Evolutionary conservation across 2,888 invertebrate species (phyloP).

Genomic region (Polymixis flavicincta): DNA sequence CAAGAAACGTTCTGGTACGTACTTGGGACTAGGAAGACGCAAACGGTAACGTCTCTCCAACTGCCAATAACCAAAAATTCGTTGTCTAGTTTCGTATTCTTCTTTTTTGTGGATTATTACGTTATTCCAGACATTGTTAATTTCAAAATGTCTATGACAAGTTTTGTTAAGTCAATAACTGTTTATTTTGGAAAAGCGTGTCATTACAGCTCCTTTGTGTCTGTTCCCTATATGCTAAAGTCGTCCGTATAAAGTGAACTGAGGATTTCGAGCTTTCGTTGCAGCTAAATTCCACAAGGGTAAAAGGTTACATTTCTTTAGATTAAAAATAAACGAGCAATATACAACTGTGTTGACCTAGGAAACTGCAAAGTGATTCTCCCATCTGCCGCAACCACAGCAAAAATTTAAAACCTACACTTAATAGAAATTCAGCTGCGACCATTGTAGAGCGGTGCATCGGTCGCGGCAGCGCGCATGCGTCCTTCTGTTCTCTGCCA

Average conservation of each 20-base stretch:
- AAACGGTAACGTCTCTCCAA: too few relatives aligned
- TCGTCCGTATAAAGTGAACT: too few relatives aligned
- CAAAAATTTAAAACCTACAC: neutral
- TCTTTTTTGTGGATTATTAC: neutral
- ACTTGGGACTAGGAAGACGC: neutral
- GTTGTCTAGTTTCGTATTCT: neutral
- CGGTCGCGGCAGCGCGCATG: constrained; percentile 80
- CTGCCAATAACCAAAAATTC: neutral
- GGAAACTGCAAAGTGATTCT: neutral
- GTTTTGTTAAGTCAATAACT: neutral
- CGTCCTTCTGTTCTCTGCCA: constrained; percentile 78
- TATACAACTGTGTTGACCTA: neutral
- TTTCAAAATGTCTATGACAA: neutral
- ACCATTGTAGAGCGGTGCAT: constrained; percentile 84
- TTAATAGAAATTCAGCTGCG: constrained; percentile 62
- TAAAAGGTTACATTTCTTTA: too few relatives aligned
- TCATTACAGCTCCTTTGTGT: neutral
- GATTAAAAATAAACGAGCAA: too few relatives aligned
- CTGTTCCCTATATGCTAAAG: too few relatives aligned
- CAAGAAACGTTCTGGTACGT: too few relatives aligned
- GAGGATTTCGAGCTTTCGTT: neutral
- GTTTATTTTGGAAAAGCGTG: neutral
- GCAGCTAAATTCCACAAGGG: neutral
- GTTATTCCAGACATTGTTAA: neutral
- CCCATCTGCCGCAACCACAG: neutral